phyloP scores from a whole-genome alignment of 1,140 invertebrate species.

The Leptonema lineaticorne region DNA sequence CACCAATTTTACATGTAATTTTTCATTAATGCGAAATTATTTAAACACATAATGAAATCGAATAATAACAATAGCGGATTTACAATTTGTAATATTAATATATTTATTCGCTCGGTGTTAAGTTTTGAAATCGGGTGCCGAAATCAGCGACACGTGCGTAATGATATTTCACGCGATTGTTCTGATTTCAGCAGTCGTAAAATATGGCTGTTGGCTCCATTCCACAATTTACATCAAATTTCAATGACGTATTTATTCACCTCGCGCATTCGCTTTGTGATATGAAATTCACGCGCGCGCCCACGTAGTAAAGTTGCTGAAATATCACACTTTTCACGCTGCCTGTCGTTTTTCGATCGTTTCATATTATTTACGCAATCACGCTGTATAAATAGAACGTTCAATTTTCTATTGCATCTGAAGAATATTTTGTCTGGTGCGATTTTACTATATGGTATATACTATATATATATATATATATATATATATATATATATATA shows the following conservation, averaged over 20 bases:
- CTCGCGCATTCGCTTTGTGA: background rate
- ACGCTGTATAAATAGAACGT: no score
- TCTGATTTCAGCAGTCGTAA: background rate
- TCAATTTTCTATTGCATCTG: no score
- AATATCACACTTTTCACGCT: background rate
- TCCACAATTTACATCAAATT: background rate
- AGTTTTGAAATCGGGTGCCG: background rate
- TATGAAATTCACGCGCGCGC: background rate
- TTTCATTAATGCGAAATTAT: no score
- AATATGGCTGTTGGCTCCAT: background rate
- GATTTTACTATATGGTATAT: no score
- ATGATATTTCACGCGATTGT: background rate
- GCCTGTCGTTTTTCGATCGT: background rate
- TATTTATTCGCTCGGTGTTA: no score
- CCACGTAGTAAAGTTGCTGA: background rate
- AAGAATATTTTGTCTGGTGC: no score
- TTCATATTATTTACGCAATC: background rate
- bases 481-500: no score
- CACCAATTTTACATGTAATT: no score
- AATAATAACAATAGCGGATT: no score
- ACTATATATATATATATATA: no score
- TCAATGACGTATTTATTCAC: conserved; percentile 2
- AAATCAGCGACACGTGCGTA: background rate
- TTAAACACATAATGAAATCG: no score
- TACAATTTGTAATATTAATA: no score